Conservation (phyloP, 2,797 vertebrate species). For the Sebastes taczanowskii region DNA sequence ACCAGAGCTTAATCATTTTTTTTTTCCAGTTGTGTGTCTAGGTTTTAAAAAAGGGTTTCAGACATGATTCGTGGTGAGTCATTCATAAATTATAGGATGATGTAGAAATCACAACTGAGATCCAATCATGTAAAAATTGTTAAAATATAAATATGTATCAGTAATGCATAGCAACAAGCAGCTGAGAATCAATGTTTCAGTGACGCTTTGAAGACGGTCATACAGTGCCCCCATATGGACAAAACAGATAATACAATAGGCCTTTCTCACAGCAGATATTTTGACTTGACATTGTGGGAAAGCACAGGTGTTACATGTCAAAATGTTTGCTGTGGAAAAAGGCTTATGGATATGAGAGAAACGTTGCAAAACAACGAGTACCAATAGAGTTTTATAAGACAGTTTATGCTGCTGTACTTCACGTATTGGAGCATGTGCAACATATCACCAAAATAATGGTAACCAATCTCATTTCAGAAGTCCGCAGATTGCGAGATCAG, state of each 20-base stretch:
- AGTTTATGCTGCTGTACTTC: not conserved
- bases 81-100: not conserved
- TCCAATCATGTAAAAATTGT: not conserved
- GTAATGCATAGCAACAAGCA: not conserved
- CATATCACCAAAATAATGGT: not conserved
- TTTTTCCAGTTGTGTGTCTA: not conserved
- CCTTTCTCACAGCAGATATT: not conserved
- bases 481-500: conserved; percentile 17
- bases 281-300: not conserved
- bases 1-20: not conserved
- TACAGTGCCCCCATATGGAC: conserved; percentile 46
- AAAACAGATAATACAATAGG: not conserved
- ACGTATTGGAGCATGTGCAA: not conserved
- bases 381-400: not conserved
- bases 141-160: not conserved
- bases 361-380: not conserved
- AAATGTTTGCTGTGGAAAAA: not conserved
- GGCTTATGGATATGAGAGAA: not conserved
- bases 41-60: not conserved
- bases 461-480: not conserved
- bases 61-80: not conserved
- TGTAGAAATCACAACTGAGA: not conserved
- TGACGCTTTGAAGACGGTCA: not conserved
- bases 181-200: not conserved
- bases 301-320: not conserved